Evolutionary conservation across 2,797 vertebrate genomes (phyloP).

Genomic region (Cyclopterus lumpus): DNA sequence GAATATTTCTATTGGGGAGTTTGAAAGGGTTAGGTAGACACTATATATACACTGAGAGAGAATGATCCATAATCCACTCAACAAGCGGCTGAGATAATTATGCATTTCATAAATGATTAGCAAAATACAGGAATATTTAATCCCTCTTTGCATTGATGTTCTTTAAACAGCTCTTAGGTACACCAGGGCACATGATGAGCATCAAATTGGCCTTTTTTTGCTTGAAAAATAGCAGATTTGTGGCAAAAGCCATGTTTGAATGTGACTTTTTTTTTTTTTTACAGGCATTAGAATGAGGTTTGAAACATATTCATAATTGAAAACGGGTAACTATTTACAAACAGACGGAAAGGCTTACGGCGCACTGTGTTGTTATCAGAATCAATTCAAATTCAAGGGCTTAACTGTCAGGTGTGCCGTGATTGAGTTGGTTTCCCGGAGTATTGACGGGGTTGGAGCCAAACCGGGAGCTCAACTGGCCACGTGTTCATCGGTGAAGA

Average conservation of each 20-base stretch:
- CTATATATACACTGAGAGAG: conserved; percentile 69
- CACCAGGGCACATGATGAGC: conserved; percentile 78
- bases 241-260: conserved; percentile 73
- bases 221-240: conserved; percentile 78
- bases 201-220: conserved; percentile 84
- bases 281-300: conserved; percentile 68
- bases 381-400: conserved; percentile 54
- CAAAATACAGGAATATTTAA: conserved; percentile 87
- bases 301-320: conserved; percentile 76
- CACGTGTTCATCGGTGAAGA: conserved; percentile 4
- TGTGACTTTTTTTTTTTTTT: conserved; percentile 65
- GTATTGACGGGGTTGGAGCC: conserved; percentile 3
- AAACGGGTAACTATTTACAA: conserved; percentile 74
- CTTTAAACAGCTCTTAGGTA: conserved; percentile 80
- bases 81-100: conserved; percentile 85
- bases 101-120: conserved; percentile 86
- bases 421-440: conserved; percentile 34
- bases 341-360: conserved; percentile 64
- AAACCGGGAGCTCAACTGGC: background rate
- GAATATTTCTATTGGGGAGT: conserved; percentile 79
- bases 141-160: conserved; percentile 82
- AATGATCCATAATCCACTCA: conserved; percentile 84
- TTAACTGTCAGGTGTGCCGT: conserved; percentile 43
- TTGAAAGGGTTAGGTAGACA: conserved; percentile 80
- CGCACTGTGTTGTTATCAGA: conserved; percentile 39